Base-by-base conservation (phyloP, 2,797 vertebrate species). In the Phrynocephalus vlangalii region DNA sequence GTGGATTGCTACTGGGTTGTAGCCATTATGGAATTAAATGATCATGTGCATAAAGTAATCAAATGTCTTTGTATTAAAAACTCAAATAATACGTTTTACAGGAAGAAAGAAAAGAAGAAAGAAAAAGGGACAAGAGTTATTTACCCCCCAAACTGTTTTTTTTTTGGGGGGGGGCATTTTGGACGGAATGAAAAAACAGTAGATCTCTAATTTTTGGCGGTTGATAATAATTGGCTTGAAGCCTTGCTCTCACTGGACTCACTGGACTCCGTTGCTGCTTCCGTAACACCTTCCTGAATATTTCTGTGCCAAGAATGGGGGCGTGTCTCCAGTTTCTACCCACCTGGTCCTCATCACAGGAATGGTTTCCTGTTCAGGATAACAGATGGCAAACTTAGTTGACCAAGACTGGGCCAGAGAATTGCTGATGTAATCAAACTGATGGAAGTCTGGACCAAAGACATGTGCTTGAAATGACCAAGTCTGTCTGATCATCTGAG, bases 141-240 rank as follows among this genome's bases (percentile, higher is more conserved):
- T 78, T 50, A 30, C 30, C 48, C 48, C 7, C 10, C 30, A 50
- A 75, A 24, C 10, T 63, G 82, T 0, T 13, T 63, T 38, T 86
- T 38, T 38, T 44, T 44, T 44, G 0, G 38, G 38, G 38, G 38
- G 38, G 38, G 38, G 68, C n/a, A 50, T 80, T 56, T 67, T 83
- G 83, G 56, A 83, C 38, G 68, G 5, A 24, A 9, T 71, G 52
- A 38, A 28, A 20, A 52, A 76, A 73, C 48, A 56, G 52, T 56
- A 20, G 30, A 33, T 38, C 38, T 56, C 1, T 75, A 80, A 67
- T 11, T 63, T 33, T 7, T 22, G 22, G 26, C 13, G 56, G 70
- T 20, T 75, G 28, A 67, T 87, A 38, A 75, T 73, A 79, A 48
- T 28, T 76, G 82, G 78, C 52, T 26, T 84, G 18, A 68, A 83